Base-by-base conservation (phyloP, 2,888 invertebrate genomes). In the Eilema depressum region DNA sequence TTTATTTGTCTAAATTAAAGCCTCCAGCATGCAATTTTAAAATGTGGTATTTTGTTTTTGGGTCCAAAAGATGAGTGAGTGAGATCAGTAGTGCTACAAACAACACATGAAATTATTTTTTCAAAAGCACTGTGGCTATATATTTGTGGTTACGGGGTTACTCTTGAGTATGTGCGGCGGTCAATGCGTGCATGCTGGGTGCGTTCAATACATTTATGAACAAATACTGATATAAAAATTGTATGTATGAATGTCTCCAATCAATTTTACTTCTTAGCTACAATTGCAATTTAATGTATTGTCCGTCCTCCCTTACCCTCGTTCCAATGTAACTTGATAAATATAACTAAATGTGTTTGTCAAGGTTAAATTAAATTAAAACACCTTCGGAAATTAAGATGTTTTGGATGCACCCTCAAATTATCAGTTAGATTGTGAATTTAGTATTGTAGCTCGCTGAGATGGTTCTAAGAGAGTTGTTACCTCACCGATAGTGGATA, bases 401-500 rank as follows among this genome's bases (percentile, higher is more conserved):
- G 85, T 86, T 83, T 86, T 88, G 90, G 85, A 91, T 90, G 91
- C 90, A 88, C 87, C 89, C 86, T 75, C 74, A 89, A 90, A 89
- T 89, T 91, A 86, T 87, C 86, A 88, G 88, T 91, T 93, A 92
- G 89, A 89, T 88, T 89, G 91, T 91, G 89, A 90, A 90, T 87
- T 88, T 92, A 92, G 92, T 86, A 85, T 89, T 81, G 85, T 89
- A 91, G 91, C 88, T 89, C 84, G 89, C 90, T 89, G 88, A 89
- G 84, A 89, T 88, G 91, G 90, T 92, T 93, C 92, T 93, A 91
- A 88, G 89, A 90, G 89, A 91, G 90, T 94, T 94, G 93, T 94
- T 94, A 94, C 94, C 94, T 94, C 94, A 95, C 94, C 94, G 92
- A 95, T 94, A 94, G 93, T 91, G 88, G 85, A 92, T 94, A 94